These are phyloP conservation scores for Margarornis squamiger DNA, from an alignment of 2,797 vertebrate species.

Conservation along the genomic window DNA sequence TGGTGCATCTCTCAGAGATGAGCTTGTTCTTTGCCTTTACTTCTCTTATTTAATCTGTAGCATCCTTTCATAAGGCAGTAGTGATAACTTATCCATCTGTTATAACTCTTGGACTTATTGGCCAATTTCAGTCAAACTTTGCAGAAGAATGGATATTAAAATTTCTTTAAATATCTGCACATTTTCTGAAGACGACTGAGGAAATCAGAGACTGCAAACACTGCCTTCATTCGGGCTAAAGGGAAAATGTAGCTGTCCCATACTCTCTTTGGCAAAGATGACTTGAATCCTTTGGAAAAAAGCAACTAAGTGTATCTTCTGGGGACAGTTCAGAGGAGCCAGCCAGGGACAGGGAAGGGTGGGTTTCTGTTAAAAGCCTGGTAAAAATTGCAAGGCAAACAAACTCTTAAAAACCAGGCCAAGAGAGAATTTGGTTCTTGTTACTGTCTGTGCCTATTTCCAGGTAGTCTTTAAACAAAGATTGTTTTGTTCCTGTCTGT, in stretches of 20 bases:
- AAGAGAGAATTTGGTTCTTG: background rate
- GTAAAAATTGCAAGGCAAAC: background rate
- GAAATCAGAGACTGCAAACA: background rate
- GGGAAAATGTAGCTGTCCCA: background rate
- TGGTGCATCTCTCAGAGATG: background rate
- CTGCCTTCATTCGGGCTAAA: background rate
- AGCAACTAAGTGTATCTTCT: background rate
- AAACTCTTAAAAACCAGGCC: background rate
- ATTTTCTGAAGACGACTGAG: background rate
- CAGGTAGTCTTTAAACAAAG: background rate
- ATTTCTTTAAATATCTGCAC: background rate
- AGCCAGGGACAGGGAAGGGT: background rate
- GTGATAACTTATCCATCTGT: background rate
- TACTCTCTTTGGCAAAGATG: fast-evolving
- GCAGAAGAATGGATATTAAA: background rate
- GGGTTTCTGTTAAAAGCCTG: background rate
- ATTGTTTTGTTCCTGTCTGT: background rate
- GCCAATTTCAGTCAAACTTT: background rate
- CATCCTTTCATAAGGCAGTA: background rate
- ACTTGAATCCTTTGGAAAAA: background rate
- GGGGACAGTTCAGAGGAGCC: background rate
- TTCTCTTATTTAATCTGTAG: background rate
- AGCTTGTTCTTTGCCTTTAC: background rate
- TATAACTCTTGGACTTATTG: background rate
- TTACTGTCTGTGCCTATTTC: background rate